These are phyloP conservation scores for Xylota sylvarum DNA, from an alignment of 2,888 invertebrate species.

Conservation along the genomic window DNA sequence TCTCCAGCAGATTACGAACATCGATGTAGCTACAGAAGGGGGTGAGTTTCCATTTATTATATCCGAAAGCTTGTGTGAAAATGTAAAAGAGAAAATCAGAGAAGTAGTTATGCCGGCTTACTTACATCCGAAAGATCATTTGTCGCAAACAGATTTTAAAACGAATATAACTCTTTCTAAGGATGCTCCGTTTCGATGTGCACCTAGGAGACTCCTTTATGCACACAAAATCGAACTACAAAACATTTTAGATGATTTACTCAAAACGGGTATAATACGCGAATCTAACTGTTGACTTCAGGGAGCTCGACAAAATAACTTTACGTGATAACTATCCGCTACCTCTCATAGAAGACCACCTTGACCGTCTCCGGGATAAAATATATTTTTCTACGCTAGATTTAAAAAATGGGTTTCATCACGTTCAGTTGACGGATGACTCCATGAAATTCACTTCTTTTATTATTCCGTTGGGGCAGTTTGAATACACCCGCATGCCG, in stretches of 20 bases:
- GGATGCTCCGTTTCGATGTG: no score
- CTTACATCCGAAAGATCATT: not conserved
- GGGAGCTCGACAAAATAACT: slow-evolving; percentile 51
- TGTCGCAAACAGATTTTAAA: not conserved
- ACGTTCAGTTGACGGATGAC: slow-evolving; percentile 64
- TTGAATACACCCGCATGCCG: slow-evolving; percentile 77
- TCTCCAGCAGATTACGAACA: slow-evolving; percentile 5
- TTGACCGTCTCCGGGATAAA: slow-evolving; percentile 72
- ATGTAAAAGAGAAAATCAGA: not conserved
- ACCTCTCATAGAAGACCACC: slow-evolving; percentile 46
- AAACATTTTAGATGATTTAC: slow-evolving; percentile 6
- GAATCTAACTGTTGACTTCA: slow-evolving; percentile 34
- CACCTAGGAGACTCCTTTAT: not conserved
- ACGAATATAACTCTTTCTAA: not conserved
- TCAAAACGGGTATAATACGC: slow-evolving; percentile 50
- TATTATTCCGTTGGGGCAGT: not conserved
- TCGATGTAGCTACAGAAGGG: slow-evolving; percentile 4
- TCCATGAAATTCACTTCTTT: slow-evolving; percentile 19
- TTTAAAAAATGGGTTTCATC: slow-evolving; percentile 75
- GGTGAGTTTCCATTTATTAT: slow-evolving; percentile 7
- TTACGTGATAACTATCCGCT: slow-evolving; percentile 22
- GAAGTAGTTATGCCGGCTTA: not conserved
- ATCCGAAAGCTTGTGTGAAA: not conserved
- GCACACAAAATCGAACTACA: slow-evolving; percentile 1
- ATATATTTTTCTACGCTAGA: slow-evolving; percentile 74